Percentiles rank a stretch among this genome's conserved stretches.
phyloP scores from a whole-genome alignment of 2,113 vertebrate genomes.

The Eubucco bourcierii region DNA sequence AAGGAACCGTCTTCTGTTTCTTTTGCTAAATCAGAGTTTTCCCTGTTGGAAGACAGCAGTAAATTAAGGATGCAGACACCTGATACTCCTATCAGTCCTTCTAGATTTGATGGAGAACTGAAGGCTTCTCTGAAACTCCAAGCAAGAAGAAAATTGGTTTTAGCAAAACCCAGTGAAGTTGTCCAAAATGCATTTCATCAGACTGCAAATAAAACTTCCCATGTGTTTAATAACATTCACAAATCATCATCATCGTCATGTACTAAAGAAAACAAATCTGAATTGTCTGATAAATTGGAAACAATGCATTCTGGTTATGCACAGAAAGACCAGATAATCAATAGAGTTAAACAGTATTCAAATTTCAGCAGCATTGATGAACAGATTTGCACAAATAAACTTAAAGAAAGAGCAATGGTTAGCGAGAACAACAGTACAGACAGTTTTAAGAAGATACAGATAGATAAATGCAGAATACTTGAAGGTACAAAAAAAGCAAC shows the following conservation, averaged over 20 bases:
- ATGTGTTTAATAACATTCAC: slow-evolving; percentile 65
- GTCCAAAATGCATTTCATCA: slow-evolving; percentile 83
- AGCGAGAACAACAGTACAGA: slow-evolving; percentile 53
- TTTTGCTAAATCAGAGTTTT: slow-evolving; percentile 49
- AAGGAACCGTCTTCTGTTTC: slow-evolving; percentile 70
- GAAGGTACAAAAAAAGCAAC: slow-evolving; percentile 78
- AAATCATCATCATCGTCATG: slow-evolving; percentile 59
- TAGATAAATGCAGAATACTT: slow-evolving; percentile 79
- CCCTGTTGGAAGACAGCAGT: slow-evolving; percentile 67
- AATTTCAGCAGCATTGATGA: slow-evolving; percentile 61
- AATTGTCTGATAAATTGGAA: slow-evolving; percentile 63
- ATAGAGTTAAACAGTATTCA: slow-evolving; percentile 65
- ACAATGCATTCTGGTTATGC: slow-evolving; percentile 50
- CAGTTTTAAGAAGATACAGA: slow-evolving; percentile 69
- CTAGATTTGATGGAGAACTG: slow-evolving; percentile 69
- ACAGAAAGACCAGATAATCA: slow-evolving; percentile 75
- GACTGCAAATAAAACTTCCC: slow-evolving; percentile 62
- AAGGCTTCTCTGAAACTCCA: slow-evolving; percentile 81
- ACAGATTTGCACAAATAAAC: slow-evolving; percentile 81
- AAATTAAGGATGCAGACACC: slow-evolving; percentile 72
- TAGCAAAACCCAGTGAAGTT: slow-evolving; percentile 77
- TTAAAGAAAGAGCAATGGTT: slow-evolving; percentile 65
- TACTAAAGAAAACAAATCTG: slow-evolving; percentile 68
- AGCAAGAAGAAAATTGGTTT: slow-evolving; percentile 83
- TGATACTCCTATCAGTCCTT: slow-evolving; percentile 78